Evolutionary conservation across 2,797 vertebrate species (phyloP), one percentile per base, ranked within the genome.

Genomic region (Eulemur mongoz): DNA sequence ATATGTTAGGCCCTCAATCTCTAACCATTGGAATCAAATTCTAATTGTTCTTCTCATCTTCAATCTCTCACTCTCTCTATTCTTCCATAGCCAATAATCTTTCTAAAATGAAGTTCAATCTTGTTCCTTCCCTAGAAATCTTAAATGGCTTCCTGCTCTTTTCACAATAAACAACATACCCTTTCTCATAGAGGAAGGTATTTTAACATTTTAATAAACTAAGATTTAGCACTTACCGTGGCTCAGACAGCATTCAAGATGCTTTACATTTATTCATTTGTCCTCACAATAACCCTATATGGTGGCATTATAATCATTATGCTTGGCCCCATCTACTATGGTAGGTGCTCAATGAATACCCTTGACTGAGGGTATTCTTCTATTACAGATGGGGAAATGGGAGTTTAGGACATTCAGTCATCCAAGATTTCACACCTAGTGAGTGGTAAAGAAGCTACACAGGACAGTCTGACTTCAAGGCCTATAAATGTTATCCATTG

Each of bases 211-310:
- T 43, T 43, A 43, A 43, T 69, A 82, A 83, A 86, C 54, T 65
- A 83, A 82, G 40, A 57, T 70, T 94, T 81, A 85, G 32, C 25
- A 45, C 20, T 85, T 76, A 59, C 69, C 48, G 2, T 57, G 35
- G 15, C 43, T 94, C n/a, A 70, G 45, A 48, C 38, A 82, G 5
- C 52, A 87, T 69, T 75, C 87, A 95, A 72, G 79, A 86, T 72
- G 30, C 57, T 94, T 94, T 90, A 61, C 14, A 52, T 87, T 88
- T 85, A 89, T 81, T 89, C 57, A 86, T 9, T 80, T 93, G 70
- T 73, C 76, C 70, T 92, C 40, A 70, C 30, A 81, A 76, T 9
- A 65, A 63, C 14, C 30, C 65, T 75, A n/a, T 40, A 81, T 91
- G 15, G 15, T 63, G 59, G 23, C 50, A 43, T 89, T 78, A 52